Evolutionary conservation across 2,797 vertebrate species (phyloP).

Genomic region (Sebastes ruberrimus): DNA sequence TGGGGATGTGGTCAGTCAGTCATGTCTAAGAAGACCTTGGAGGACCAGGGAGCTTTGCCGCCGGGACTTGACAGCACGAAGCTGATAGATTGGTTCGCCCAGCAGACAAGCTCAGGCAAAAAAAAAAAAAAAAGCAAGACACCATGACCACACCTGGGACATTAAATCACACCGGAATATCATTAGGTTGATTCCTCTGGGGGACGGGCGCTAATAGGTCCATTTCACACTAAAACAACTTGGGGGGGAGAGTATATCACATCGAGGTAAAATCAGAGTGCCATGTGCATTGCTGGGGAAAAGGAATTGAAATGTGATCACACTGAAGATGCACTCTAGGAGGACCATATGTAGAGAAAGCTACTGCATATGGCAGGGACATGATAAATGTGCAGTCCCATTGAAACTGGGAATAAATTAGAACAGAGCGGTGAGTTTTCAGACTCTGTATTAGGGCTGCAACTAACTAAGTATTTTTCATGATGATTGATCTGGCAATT

Average conservation of each 20-base stretch:
- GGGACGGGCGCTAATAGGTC: conserved; percentile 37
- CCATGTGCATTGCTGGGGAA: background rate
- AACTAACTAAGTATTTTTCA: background rate
- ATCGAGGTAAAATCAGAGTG: conserved; percentile 31
- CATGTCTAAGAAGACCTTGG: conserved; percentile 82
- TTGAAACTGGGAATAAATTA: conserved; percentile 1
- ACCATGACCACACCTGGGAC: conserved; percentile 65
- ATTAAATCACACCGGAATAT: conserved; percentile 59
- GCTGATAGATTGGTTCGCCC: conserved; percentile 65
- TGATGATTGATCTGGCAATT: background rate
- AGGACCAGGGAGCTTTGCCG: conserved; percentile 60
- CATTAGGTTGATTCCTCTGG: conserved; percentile 57
- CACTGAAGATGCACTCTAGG: background rate
- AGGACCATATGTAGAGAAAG: background rate
- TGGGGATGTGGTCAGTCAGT: conserved; percentile 76
- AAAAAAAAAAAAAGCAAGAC: conserved; percentile 37
- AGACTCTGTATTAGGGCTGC: background rate
- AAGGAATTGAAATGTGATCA: conserved; percentile 5
- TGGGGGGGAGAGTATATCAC: background rate
- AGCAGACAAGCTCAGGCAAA: conserved; percentile 44
- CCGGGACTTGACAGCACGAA: conserved; percentile 55
- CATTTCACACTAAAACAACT: conserved; percentile 52
- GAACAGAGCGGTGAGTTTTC: background rate
- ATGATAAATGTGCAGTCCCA: conserved; percentile 18
- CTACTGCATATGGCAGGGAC: background rate